Percentiles rank a stretch among this genome's conserved stretches.
phyloP scores from a whole-genome alignment of 2,113 vertebrate genomes.

The Aldabrachelys gigantea region DNA sequence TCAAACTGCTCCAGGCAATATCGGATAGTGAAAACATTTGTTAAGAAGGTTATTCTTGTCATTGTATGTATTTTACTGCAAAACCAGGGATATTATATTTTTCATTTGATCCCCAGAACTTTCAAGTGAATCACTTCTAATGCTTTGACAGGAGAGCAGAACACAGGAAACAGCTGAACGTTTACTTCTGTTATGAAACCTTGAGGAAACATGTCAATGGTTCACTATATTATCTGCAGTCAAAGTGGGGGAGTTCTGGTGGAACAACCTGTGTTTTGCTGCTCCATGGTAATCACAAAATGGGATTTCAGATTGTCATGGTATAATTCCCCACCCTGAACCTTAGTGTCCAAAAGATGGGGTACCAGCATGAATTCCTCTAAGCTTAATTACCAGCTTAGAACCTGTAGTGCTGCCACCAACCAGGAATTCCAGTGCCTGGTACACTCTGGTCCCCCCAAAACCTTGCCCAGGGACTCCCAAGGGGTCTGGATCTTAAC shows the following conservation, averaged over 20 bases:
- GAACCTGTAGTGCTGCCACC: too few relatives aligned
- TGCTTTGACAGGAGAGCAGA: not conserved
- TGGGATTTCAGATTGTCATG: not conserved
- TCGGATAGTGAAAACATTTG: not conserved
- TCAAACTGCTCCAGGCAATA: conserved; percentile 3
- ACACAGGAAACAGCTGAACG: not conserved
- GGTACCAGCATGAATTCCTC: too few relatives aligned
- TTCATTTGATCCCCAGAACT: conserved; percentile 9
- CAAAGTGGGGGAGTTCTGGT: not conserved
- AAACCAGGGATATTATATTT: not conserved
- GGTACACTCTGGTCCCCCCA: too few relatives aligned
- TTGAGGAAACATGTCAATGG: not conserved
- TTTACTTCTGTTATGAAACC: not conserved
- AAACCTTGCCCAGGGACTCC: too few relatives aligned
- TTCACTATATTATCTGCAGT: not conserved
- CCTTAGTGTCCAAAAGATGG: too few relatives aligned
- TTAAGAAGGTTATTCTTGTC: not conserved
- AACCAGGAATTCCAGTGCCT: too few relatives aligned
- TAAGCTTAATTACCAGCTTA: too few relatives aligned
- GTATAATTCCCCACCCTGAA: too few relatives aligned
- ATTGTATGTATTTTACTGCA: not conserved
- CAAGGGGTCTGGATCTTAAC: too few relatives aligned
- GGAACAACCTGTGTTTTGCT: not conserved
- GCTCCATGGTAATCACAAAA: not conserved
- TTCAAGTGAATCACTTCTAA: not conserved